Evolutionary conservation across 2,797 vertebrate species (phyloP).

Genomic region (Bradypus variegatus): DNA sequence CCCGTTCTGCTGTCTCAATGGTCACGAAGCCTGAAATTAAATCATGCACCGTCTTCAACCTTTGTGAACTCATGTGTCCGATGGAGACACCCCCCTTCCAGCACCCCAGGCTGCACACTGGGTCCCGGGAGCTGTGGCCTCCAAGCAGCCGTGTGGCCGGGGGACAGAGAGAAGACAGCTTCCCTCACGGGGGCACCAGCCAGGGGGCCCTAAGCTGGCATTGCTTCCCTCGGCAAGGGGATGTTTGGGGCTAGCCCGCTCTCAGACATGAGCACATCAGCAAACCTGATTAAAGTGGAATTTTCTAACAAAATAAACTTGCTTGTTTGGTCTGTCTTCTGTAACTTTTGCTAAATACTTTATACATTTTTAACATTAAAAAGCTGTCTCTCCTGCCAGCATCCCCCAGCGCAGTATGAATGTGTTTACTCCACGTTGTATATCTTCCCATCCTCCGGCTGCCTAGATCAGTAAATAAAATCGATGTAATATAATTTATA

Average conservation of each 20-base stretch:
- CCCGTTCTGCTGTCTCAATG: neutral
- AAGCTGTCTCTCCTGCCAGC: conserved; percentile 68
- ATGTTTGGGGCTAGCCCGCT: neutral
- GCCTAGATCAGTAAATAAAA: conserved; percentile 66
- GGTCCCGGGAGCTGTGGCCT: neutral
- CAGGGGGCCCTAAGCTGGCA: neutral
- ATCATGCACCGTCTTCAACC: neutral
- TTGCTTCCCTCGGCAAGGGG: neutral
- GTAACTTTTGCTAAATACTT: conserved; percentile 77
- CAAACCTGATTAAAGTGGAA: conserved; percentile 46
- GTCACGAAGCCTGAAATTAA: neutral
- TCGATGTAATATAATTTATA: conserved; percentile 69
- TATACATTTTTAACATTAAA: conserved; percentile 73
- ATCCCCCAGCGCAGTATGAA: conserved; percentile 66
- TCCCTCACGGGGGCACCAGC: neutral
- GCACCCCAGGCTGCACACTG: neutral
- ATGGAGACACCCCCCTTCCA: neutral
- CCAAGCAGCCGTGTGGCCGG: neutral
- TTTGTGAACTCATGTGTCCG: neutral
- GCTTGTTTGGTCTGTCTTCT: conserved; percentile 73
- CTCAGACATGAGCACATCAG: conserved; percentile 32
- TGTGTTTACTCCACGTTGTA: conserved; percentile 69
- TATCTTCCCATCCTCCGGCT: conserved; percentile 66
- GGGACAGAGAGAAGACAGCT: neutral
- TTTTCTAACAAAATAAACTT: conserved; percentile 72